These are phyloP conservation scores for Columba janthina DNA, from an alignment of 2,113 vertebrate genomes.

Conservation along the genomic window DNA sequence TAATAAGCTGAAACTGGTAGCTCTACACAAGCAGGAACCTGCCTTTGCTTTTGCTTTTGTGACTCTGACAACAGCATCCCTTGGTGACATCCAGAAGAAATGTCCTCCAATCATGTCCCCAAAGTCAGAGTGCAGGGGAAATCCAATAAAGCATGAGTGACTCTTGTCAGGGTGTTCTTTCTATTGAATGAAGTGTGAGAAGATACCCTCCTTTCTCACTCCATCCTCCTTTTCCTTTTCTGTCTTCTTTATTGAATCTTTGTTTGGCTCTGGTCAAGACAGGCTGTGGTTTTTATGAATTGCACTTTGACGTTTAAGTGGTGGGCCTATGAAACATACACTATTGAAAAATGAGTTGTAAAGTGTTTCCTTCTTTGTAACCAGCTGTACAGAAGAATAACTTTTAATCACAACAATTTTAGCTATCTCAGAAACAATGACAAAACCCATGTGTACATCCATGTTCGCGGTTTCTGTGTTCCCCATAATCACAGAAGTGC, in stretches of 20 bases:
- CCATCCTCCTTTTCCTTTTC: neutral
- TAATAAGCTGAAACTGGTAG: neutral
- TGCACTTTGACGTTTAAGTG: neutral
- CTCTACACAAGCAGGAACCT: neutral
- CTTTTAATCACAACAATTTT: neutral
- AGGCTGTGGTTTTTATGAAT: neutral
- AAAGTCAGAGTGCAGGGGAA: neutral
- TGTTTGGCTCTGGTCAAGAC: neutral
- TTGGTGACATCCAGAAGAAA: neutral
- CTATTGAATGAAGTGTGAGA: neutral
- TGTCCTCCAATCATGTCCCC: neutral
- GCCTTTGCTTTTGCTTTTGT: neutral
- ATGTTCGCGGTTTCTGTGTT: neutral
- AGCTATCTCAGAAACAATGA: neutral
- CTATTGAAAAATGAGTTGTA: neutral
- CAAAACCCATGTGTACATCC: neutral
- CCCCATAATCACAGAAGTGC: neutral
- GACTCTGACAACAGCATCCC: neutral
- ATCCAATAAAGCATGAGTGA: fast-evolving
- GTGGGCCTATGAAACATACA: neutral
- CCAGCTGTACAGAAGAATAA: neutral
- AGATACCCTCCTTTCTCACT: neutral
- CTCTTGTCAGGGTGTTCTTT: neutral
- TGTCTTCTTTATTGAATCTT: neutral
- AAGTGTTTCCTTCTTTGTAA: neutral